A percentile compares a stretch with the other conserved stretches of the same genome.
Conservation (phyloP, 1,140 invertebrate genomes). For the Notospermus geniculatus region DNA sequence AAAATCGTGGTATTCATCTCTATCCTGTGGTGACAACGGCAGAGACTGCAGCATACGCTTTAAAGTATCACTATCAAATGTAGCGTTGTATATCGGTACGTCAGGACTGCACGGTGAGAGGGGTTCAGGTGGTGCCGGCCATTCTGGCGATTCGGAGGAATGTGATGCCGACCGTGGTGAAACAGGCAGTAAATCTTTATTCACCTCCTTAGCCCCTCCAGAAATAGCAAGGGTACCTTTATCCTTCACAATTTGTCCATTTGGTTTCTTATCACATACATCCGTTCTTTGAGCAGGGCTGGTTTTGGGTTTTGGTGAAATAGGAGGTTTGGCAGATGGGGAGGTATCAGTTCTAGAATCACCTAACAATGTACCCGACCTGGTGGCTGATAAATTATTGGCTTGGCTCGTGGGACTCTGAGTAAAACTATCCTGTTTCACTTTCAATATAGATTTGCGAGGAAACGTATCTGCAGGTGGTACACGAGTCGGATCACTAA, state of each 20-base stretch:
- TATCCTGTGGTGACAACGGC: constrained; percentile 58
- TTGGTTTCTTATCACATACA: too few species aligned
- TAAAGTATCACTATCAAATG: constrained; percentile 77
- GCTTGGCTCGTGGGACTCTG: neutral
- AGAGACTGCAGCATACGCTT: constrained; percentile 93
- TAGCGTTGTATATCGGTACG: constrained; percentile 28
- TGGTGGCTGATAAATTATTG: too few species aligned
- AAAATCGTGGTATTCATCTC: constrained; percentile 4
- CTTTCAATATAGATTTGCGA: constrained; percentile 3
- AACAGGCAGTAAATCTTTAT: neutral
- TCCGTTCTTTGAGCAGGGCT: too few species aligned
- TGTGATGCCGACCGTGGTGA: neutral
- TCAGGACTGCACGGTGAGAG: constrained; percentile 41
- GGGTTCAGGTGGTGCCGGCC: constrained; percentile 52
- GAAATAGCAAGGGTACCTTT: too few species aligned
- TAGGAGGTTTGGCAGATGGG: too few species aligned
- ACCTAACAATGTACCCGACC: too few species aligned
- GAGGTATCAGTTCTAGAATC: too few species aligned
- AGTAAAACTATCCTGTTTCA: constrained; percentile 6
- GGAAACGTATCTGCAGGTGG: constrained; percentile 3
- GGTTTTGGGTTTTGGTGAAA: too few species aligned
- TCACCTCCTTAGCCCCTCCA: too few species aligned
- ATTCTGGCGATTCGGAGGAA: constrained; percentile 48
- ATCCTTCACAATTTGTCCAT: too few species aligned
- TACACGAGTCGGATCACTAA: constrained; percentile 1